phyloP scores from a whole-genome alignment of 2,797 vertebrate genomes.

The Sphenodon punctatus region DNA sequence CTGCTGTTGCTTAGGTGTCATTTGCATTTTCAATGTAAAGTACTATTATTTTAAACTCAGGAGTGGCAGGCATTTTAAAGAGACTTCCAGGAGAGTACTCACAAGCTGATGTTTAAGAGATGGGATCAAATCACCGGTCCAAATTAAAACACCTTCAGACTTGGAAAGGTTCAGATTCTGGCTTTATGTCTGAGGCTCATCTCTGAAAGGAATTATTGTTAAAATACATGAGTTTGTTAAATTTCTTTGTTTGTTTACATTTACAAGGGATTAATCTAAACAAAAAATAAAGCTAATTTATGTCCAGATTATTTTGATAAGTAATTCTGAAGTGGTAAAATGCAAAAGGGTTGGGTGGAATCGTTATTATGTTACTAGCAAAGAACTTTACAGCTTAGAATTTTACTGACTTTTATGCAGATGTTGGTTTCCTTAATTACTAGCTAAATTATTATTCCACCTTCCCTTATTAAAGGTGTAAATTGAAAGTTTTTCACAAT shows the following conservation, averaged over 20 bases:
- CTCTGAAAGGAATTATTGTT: not conserved
- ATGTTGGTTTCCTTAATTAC: conserved; percentile 56
- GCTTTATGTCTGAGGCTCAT: not conserved
- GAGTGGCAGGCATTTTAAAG: no score
- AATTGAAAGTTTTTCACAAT: conserved; percentile 67
- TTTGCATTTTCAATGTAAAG: no score
- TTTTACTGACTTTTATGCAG: conserved; percentile 27
- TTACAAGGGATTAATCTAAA: not conserved
- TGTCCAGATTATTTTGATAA: no score
- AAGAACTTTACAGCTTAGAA: not conserved
- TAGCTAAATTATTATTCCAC: conserved; percentile 55
- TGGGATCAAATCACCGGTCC: no score
- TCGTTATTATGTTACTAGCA: conserved; percentile 24
- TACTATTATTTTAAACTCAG: no score
- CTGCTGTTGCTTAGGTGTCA: no score
- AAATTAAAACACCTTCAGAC: not conserved
- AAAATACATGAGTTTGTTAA: not conserved
- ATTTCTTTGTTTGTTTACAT: not conserved
- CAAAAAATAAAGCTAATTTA: conserved; percentile 6
- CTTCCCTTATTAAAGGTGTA: conserved; percentile 48
- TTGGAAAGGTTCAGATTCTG: not conserved
- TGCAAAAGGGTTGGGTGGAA: not conserved
- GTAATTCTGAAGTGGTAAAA: not conserved
- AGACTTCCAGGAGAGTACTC: no score
- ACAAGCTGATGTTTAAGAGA: no score